Base-by-base conservation (phyloP, 2,888 invertebrate species). In the Crossocerus cetratus region DNA sequence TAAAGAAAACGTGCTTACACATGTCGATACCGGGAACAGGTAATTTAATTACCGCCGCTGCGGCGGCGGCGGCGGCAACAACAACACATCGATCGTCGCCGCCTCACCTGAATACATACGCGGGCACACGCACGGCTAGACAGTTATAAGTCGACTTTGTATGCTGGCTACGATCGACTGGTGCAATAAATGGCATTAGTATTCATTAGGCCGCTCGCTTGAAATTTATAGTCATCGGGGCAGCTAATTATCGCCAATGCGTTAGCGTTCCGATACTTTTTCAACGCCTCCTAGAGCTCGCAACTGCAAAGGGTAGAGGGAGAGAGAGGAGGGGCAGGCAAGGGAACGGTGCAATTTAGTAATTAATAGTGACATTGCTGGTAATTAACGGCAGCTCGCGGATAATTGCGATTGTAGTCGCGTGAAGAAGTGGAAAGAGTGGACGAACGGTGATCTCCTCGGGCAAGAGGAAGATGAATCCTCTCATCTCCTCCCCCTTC, bases 361-460 rank as follows among this genome's bases (percentile, higher is more conserved):
- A 88, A 88, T 89, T 88, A 87, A 87, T 87, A 84, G 85, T 83
- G 86, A 88, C 87, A 86, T 85, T 86, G 84, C 80, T 80, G 83
- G 84, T 86, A 88, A 88, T 87, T 87, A 86, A 86, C 78, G 84
- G 83, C 78, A 8, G 32, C 8, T 4, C 83, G 84, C 77, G 78
- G 84, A 83, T 87, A 87, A 88, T 88, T 86, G 85, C 82, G 78
- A 87, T 83, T 85, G 84, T 86, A 78, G 70, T 80, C 77, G 74
- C 81, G 82, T 32, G 14, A 65, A 45, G 21, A 54, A 62, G 4
- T 59, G 49, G n/a, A 3, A 20, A 21, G 64, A 23, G 43, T 23
- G 43, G 66, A 45, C 20, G 49, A 65, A 22, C 22, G 54, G 45
- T 16, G 49, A 16, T 49, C 49, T 5, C 16, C 49, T 8, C 1